Base-by-base conservation (phyloP, 35 echinoderm and acorn worm genomes). In the Apostichopus parvimensis region DNA sequence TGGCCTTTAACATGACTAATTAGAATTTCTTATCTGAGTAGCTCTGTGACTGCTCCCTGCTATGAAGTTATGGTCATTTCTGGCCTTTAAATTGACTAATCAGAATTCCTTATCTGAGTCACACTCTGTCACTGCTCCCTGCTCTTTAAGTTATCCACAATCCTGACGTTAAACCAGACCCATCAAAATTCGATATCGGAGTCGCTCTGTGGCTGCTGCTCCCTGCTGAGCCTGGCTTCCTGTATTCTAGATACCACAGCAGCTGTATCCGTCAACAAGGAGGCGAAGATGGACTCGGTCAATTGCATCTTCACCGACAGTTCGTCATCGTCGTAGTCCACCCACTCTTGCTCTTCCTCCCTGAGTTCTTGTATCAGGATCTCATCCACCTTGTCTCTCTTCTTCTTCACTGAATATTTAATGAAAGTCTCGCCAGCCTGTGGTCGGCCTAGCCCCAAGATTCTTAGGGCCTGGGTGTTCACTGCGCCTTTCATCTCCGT, bases 251-350 rank as follows among this genome's bases (percentile, higher is more conserved):
- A 72, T 11, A 99, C 61, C 15, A 93, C 95, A 79, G 94, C 92
- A 12, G 92, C 95, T 14, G 97, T 99, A 13, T 99, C 97, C 1
- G 92, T 83, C 3, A 99, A 87, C 86, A 99, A 86, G 4, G 97
- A 96, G 8, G 95, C 92, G 85, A 99, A 93, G 58, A 99, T 96
- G 54, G 95, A 92, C 71, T 99, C 97, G 26, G 97, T 58, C 73
- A 99, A 78, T 82, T 99, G 97, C 95, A 99, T 99, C 71, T 99
- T 99, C 20, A 99, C 97, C 11, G 97, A 90, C 5, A 99, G 71
- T 79, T 99, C 97, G 80, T 99, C 97, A 34, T 99, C 93, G 72
- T 99, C 97, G 86, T 99, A 99, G 79, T 99, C 93, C 76, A 99
- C 94, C 97, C 97, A 99, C 73, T 99, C 97, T 25, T 93, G 97